Conservation (phyloP, 2,888 invertebrate genomes). For the Priocnemis perturbator region DNA sequence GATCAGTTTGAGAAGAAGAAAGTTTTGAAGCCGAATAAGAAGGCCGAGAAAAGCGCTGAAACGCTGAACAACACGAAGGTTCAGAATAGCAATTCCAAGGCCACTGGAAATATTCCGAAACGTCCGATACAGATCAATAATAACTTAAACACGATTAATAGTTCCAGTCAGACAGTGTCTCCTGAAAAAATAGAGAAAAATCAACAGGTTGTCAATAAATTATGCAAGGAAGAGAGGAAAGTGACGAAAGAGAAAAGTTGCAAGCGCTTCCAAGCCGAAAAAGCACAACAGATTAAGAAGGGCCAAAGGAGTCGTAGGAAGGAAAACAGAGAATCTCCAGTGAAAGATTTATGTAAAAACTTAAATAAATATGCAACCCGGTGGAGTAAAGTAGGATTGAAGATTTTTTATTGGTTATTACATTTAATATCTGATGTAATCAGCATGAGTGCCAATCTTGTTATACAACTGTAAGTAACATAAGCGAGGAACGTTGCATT, state of each 20-base stretch:
- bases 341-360: slow-evolving; percentile 68
- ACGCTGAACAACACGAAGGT: slow-evolving; percentile 73
- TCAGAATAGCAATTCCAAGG: slow-evolving; percentile 68
- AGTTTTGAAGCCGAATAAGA: slow-evolving; percentile 57
- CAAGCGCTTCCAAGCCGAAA: slow-evolving; percentile 76
- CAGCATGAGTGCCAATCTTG: slow-evolving; percentile 85
- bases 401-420: slow-evolving; percentile 85
- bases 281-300: slow-evolving; percentile 75
- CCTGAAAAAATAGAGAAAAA: slow-evolving; percentile 69
- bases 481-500: not conserved
- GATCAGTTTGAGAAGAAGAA: slow-evolving; percentile 71
- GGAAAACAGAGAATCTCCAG: slow-evolving; percentile 73
- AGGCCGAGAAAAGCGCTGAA: slow-evolving; percentile 69
- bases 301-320: slow-evolving; percentile 77
- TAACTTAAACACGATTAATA: slow-evolving; percentile 66
- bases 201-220: slow-evolving; percentile 76
- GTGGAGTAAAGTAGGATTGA: slow-evolving; percentile 78
- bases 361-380: slow-evolving; percentile 77
- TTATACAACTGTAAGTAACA: slow-evolving; percentile 83
- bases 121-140: slow-evolving; percentile 67
- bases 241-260: slow-evolving; percentile 72
- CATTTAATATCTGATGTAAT: slow-evolving; percentile 88
- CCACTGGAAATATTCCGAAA: slow-evolving; percentile 60
- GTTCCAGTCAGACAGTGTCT: slow-evolving; percentile 63
- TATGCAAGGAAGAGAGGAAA: slow-evolving; percentile 77